phyloP scores from a whole-genome alignment of 2,888 invertebrate genomes.

The Anthophora plumipes region DNA sequence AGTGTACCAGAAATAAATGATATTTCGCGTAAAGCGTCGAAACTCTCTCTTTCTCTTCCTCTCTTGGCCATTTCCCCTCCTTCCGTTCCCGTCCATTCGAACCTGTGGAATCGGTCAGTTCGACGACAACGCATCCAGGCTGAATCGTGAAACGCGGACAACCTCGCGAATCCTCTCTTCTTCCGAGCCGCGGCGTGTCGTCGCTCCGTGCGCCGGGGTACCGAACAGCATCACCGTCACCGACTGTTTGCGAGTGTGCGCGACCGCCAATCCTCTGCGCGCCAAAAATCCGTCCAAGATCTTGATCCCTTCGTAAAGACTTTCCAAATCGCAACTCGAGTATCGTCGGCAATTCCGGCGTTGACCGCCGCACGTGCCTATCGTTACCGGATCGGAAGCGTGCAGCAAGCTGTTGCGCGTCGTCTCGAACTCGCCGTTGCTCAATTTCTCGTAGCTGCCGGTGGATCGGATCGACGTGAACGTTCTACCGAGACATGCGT shows the following conservation, averaged over 20 bases:
- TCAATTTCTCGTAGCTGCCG: constrained; percentile 75
- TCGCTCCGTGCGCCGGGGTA: constrained; percentile 66
- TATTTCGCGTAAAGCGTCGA: constrained; percentile 1
- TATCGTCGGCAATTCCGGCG: constrained; percentile 40
- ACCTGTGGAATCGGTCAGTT: constrained; percentile 32
- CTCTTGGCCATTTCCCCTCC: no score
- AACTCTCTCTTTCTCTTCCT: no score
- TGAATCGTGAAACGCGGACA: constrained; percentile 51
- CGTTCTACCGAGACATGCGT: constrained; percentile 71
- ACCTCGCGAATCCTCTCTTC: constrained; percentile 5
- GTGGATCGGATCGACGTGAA: constrained; percentile 66
- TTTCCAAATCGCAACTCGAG: constrained; percentile 75
- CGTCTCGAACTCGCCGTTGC: constrained; percentile 75
- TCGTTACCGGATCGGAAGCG: constrained; percentile 34
- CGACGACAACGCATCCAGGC: constrained; percentile 43
- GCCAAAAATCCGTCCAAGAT: constrained; percentile 78
- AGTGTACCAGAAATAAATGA: constrained; percentile 29
- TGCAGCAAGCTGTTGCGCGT: constrained; percentile 59
- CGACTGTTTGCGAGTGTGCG: constrained; percentile 38
- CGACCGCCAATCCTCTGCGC: constrained; percentile 29
- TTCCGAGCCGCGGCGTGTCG: background rate
- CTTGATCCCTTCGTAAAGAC: constrained; percentile 78
- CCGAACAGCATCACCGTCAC: constrained; percentile 72
- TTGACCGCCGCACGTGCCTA: constrained; percentile 16
- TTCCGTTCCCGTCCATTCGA: background rate